Conservation (phyloP, 2,113 vertebrate species). For the Chaetura pelagica region DNA sequence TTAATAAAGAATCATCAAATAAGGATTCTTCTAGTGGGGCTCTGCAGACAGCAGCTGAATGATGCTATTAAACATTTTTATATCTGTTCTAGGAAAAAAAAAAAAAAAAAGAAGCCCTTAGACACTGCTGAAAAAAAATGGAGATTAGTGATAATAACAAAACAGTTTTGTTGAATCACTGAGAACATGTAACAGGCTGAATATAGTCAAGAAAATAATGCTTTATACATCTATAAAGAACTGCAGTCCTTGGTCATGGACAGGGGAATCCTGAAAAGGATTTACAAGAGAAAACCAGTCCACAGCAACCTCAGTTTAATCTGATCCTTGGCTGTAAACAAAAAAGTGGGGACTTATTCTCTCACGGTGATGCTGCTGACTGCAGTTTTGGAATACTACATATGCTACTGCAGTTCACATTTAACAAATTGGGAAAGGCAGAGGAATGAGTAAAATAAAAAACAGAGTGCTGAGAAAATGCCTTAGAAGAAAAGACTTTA, state of each 20-base stretch:
- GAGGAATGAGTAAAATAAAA: neutral
- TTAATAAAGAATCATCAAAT: neutral
- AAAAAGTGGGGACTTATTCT: neutral
- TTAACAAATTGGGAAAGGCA: conserved; percentile 15
- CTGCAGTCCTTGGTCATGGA: neutral
- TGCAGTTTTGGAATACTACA: neutral
- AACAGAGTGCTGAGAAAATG: conserved; percentile 5
- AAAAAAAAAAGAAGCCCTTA: neutral
- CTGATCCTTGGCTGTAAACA: neutral
- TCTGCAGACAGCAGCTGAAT: neutral
- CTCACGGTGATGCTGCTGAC: neutral
- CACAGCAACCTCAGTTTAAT: neutral
- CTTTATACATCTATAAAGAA: neutral
- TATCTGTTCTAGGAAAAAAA: neutral
- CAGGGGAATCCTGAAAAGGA: neutral
- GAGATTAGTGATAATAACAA: neutral
- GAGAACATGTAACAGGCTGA: neutral
- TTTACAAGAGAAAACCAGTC: neutral
- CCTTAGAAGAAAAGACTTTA: conserved; percentile 17
- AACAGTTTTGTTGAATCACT: neutral
- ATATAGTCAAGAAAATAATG: neutral
- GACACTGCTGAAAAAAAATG: neutral
- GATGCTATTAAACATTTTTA: neutral
- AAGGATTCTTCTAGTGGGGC: neutral
- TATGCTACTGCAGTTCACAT: neutral